Base-by-base conservation (phyloP, 1,140 invertebrate genomes). In the Euschistus heros region DNA sequence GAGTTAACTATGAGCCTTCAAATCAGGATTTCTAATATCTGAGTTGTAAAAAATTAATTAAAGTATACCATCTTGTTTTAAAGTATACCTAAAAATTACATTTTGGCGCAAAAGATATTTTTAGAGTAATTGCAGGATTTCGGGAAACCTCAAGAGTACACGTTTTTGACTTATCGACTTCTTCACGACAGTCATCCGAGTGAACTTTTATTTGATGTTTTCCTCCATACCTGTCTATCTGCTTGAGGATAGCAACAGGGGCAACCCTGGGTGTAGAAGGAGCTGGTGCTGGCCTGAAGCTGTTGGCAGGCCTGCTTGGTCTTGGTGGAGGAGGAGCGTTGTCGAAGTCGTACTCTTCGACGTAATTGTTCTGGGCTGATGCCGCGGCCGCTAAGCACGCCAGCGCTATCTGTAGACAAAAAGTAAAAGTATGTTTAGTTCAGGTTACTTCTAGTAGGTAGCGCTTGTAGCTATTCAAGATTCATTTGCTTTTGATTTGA, bases 231-330 rank as follows among this genome's bases (percentile, higher is more conserved):
- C 81, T 84, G 77, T 92, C 89, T 65, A 92, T 91, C 75, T 91
- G 88, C 73, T 91, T 89, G 24, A 92, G 76, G 69, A 92, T 92
- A 33, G 88, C 80, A 4, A 91, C 84, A 0, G 88, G 87, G 0
- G 87, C 83, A 10, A 85, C 78, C 65, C 78, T 80, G 0, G 80
- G 77, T 37, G 72, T 75, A 15, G 76, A 73, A 2, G 79, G 74
- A 4, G 76, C 70, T 68, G 78, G 70, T 64, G 74, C 64, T 61
- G 80, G 75, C 68, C 70, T 74, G 69, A 74, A 73, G 24, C 74
- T 75, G 4, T 78, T 70, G 14, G 78, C 78, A 2, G 77, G 75
- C 13, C 76, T 73, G 62, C 78, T 78, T 69, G 82, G 75, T 72
- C 85, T 74, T 70, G 77, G 77, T 70, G 76, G 75, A 30, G 76